phyloP scores from a whole-genome alignment of 2,797 vertebrate genomes.

The Orientallactaga sibirica region DNA sequence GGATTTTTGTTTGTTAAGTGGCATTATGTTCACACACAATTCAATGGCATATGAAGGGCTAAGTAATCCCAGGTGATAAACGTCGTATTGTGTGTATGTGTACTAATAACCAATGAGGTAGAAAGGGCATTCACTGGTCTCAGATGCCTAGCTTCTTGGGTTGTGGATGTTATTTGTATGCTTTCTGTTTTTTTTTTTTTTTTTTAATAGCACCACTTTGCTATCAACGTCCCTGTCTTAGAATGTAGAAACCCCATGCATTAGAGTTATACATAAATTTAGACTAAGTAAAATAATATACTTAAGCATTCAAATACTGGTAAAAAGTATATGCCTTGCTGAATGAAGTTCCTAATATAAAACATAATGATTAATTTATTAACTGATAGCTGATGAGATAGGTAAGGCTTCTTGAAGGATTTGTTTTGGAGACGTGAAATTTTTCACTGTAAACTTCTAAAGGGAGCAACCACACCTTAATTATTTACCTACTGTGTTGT shows the following conservation, averaged over 20 bases:
- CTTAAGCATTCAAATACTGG: background rate
- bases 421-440: background rate
- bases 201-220: background rate
- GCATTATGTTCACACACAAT: background rate
- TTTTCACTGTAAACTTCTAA: constrained; percentile 21
- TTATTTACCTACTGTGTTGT: background rate
- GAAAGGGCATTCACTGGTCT: background rate
- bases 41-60: background rate
- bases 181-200: constrained; percentile 15
- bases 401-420: no score
- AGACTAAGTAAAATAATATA: background rate
- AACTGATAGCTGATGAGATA: background rate
- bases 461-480: background rate
- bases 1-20: background rate
- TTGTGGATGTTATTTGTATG: background rate
- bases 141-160: background rate
- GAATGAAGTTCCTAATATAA: background rate
- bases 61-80: background rate
- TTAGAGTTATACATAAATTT: constrained; percentile 23
- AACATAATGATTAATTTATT: background rate
- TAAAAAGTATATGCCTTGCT: background rate
- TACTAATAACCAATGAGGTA: background rate
- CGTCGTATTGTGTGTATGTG: background rate
- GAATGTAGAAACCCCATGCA: background rate
- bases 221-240: background rate